These are phyloP conservation scores for Drosophila lacteicornis DNA, from an alignment of 1,140 invertebrate species.

Conservation along the genomic window DNA sequence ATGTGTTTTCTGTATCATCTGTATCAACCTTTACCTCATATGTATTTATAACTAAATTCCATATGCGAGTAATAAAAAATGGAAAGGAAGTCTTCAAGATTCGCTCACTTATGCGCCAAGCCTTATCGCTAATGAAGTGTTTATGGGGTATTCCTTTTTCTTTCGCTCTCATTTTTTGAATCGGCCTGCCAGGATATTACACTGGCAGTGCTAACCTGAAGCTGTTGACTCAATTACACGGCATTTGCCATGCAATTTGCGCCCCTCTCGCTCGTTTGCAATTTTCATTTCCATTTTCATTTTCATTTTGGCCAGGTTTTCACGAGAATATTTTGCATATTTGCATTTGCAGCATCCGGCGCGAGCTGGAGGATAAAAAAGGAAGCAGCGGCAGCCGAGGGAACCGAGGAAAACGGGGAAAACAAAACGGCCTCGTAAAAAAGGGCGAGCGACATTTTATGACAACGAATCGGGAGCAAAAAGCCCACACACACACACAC, in stretches of 20 bases:
- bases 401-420: conserved; percentile 6
- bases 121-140: conserved; percentile 41
- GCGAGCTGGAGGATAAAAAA: conserved; percentile 19
- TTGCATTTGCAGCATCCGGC: conserved; percentile 82
- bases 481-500: conserved; percentile 31
- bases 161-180: not conserved
- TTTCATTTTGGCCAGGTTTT: conserved; percentile 57
- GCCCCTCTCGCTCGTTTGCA: conserved; percentile 21
- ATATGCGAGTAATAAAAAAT: not conserved
- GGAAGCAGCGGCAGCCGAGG: not conserved
- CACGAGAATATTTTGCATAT: conserved; percentile 65
- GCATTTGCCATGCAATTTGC: conserved; percentile 68
- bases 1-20: no score
- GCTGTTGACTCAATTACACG: conserved; percentile 77
- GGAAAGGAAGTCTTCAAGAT: conserved; percentile 1
- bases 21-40: no score
- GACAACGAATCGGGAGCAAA: conserved; percentile 53
- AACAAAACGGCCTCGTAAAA: conserved; percentile 67
- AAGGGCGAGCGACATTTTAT: conserved; percentile 70
- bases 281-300: conserved; percentile 73
- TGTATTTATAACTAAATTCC: not conserved
- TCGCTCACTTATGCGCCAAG: conserved; percentile 7
- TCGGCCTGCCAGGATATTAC: conserved; percentile 39
- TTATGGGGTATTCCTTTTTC: conserved; percentile 17
- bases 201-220: conserved; percentile 32